These are phyloP conservation scores for Drosophila takahashii DNA, from an alignment of 1,140 invertebrate species.

Conservation along the genomic window DNA sequence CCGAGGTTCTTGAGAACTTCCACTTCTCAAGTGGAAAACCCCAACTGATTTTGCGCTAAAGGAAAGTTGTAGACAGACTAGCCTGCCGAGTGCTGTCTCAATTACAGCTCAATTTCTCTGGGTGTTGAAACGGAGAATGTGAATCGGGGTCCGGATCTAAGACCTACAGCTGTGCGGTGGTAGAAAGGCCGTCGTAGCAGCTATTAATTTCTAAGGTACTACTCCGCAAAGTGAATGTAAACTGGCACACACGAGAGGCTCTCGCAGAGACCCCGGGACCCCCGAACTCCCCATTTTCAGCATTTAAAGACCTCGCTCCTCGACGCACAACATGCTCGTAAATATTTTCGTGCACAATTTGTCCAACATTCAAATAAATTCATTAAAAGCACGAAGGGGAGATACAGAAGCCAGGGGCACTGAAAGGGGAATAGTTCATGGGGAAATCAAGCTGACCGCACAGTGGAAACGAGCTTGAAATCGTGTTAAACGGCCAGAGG, in stretches of 20 bases:
- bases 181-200: slow-evolving; percentile 70
- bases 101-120: slow-evolving; percentile 46
- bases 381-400: slow-evolving; percentile 67
- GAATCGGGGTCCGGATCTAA: slow-evolving; percentile 39
- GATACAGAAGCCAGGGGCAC: slow-evolving; percentile 21
- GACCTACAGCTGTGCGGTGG: slow-evolving; percentile 65
- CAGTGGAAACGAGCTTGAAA: slow-evolving; percentile 57
- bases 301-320: neutral
- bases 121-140: slow-evolving; percentile 45
- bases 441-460: slow-evolving; percentile 49
- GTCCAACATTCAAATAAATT: slow-evolving; percentile 84
- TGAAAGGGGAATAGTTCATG: slow-evolving; percentile 13
- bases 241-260: slow-evolving; percentile 70
- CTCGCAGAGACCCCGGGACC: slow-evolving; percentile 3
- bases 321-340: slow-evolving; percentile 65
- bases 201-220: slow-evolving; percentile 81
- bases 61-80: slow-evolving; percentile 14
- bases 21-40: slow-evolving; percentile 1
- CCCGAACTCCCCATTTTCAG: neutral
- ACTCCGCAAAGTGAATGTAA: slow-evolving; percentile 76
- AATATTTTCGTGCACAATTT: slow-evolving; percentile 82
- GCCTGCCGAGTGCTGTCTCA: slow-evolving; percentile 13
- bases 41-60: neutral
- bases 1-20: neutral
- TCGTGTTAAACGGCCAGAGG: slow-evolving; percentile 11